Evolutionary conservation across 2,113 vertebrate genomes (phyloP).

Genomic region (Gavia stellata): DNA sequence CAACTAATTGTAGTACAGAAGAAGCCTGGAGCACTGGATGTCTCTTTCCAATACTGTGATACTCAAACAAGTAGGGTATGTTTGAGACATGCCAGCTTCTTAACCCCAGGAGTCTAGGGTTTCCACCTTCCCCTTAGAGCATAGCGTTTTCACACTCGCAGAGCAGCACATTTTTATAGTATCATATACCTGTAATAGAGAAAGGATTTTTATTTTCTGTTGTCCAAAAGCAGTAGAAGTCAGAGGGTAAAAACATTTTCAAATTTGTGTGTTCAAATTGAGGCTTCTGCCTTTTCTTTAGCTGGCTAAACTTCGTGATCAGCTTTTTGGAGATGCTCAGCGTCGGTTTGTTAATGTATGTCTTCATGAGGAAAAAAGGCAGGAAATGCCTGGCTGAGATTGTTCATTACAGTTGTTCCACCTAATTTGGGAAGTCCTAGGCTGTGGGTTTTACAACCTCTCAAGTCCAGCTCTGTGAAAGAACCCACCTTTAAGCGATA

Average conservation of each 20-base stretch:
- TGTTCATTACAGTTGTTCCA: background rate
- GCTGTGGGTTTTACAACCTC: background rate
- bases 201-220: background rate
- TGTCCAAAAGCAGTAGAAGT: background rate
- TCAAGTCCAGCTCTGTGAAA: background rate
- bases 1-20: conserved; percentile 32
- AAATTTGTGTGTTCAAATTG: background rate
- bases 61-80: background rate
- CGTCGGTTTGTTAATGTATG: background rate
- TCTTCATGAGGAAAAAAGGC: background rate
- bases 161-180: background rate
- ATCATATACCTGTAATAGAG: background rate
- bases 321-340: background rate
- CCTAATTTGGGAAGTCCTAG: background rate
- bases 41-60: background rate
- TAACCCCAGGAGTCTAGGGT: background rate
- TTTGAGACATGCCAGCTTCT: conserved; percentile 4
- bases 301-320: background rate
- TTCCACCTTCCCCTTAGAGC: background rate
- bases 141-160: background rate
- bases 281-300: background rate
- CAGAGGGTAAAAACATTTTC: background rate
- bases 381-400: background rate
- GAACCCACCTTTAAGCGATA: background rate
- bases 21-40: background rate